A percentile compares a stretch with the other conserved stretches of the same genome.
Conservation (phyloP, 1,140 invertebrate genomes). For the Drosophila albomicans region DNA sequence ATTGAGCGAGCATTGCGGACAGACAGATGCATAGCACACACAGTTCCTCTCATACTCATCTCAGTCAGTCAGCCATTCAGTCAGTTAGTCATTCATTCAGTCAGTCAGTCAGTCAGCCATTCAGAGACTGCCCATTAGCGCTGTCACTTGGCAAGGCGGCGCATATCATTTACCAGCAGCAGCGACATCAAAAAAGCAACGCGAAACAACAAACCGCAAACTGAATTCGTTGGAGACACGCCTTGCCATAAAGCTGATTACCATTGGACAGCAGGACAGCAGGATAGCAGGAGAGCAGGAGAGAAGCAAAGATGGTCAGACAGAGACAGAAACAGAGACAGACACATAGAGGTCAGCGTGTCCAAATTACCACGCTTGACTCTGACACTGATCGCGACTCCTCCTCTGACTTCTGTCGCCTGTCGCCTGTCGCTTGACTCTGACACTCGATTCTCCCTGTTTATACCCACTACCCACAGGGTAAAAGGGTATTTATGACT, state of each 20-base stretch:
- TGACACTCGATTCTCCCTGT: too few relatives aligned
- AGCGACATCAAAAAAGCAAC: conserved; percentile 44
- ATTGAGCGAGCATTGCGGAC: conserved; percentile 59
- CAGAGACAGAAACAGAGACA: conserved; percentile 3
- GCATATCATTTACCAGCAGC: conserved; percentile 66
- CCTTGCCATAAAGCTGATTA: neutral
- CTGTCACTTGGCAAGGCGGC: conserved; percentile 56
- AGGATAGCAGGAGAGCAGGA: too few relatives aligned
- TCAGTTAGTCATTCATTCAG: neutral
- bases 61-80: neutral
- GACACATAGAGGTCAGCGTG: conserved; percentile 40
- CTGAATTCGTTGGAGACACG: neutral
- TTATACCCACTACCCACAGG: too few relatives aligned
- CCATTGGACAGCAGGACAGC: neutral
- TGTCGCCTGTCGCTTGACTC: too few relatives aligned
- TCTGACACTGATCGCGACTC: conserved; percentile 6
- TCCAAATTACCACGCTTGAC: conserved; percentile 1
- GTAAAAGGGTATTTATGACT: too few relatives aligned
- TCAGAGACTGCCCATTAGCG: conserved; percentile 49
- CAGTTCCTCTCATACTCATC: neutral
- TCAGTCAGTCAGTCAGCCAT: conserved; percentile 1
- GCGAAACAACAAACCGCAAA: conserved; percentile 14
- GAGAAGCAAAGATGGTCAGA: neutral
- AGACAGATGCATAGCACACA: conserved; percentile 12
- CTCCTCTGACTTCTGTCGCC: conserved; percentile 7